Evolutionary conservation across 1,140 invertebrate genomes (phyloP).

Genomic region (Schlechtendalia chinensis): DNA sequence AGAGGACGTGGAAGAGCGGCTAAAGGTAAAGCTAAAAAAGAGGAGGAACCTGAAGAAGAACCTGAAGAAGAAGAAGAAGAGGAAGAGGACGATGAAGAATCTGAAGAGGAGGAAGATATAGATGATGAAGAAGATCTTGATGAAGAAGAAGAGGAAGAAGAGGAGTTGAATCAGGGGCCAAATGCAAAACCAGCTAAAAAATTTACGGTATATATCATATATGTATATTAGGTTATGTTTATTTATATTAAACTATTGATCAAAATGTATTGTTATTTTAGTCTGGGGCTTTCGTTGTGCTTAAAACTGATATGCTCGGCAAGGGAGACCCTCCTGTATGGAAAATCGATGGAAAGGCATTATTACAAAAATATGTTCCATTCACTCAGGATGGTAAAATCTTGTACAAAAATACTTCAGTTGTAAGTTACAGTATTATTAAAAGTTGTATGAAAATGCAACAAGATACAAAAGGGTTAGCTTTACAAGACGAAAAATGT

Average conservation of each 20-base stretch:
- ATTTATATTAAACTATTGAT: not conserved
- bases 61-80: conserved; percentile 58
- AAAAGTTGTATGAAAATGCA: conserved; percentile 34
- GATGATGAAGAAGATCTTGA: conserved; percentile 58
- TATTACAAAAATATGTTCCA: conserved; percentile 74
- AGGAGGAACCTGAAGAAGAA: conserved; percentile 55
- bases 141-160: conserved; percentile 58
- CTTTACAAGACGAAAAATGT: conserved; percentile 48
- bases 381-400: conserved; percentile 67
- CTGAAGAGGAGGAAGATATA: conserved; percentile 57
- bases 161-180: conserved; percentile 58
- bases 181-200: conserved; percentile 58
- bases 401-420: conserved; percentile 73
- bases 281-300: conserved; percentile 69
- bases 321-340: conserved; percentile 67
- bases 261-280: conserved; percentile 56
- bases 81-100: conserved; percentile 57
- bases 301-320: conserved; percentile 64
- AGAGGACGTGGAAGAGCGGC: conserved; percentile 37
- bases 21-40: conserved; percentile 49
- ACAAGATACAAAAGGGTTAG: not conserved
- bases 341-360: conserved; percentile 77
- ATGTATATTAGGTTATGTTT: not conserved
- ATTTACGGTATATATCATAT: conserved; percentile 56
- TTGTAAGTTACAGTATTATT: conserved; percentile 60